Evolutionary conservation across 2,797 vertebrate species (phyloP).

Genomic region (Vespertilio murinus): DNA sequence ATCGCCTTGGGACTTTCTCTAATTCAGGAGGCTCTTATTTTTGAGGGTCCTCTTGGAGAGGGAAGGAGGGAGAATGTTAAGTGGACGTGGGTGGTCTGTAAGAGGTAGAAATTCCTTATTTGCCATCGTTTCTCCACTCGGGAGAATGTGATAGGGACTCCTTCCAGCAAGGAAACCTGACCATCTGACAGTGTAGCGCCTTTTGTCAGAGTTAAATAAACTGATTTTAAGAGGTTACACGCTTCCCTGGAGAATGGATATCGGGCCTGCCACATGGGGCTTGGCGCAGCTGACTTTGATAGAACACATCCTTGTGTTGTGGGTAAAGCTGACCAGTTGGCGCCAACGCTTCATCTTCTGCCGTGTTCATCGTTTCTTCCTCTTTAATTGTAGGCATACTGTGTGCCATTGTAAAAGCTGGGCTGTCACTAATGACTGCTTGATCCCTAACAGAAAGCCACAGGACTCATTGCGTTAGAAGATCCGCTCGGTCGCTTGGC

Average conservation of each 20-base stretch:
- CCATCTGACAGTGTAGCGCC: slow-evolving; percentile 32
- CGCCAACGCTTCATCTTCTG: not conserved
- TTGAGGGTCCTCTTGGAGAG: not conserved
- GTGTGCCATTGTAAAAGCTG: not conserved
- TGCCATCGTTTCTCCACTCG: not conserved
- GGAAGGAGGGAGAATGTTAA: not conserved
- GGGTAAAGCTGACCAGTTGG: slow-evolving; percentile 14
- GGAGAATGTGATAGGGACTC: not conserved
- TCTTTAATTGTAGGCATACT: not conserved
- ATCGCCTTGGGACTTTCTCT: not conserved
- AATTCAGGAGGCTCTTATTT: not conserved
- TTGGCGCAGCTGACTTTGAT: not conserved
- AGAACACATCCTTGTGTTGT: not conserved
- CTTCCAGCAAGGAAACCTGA: not conserved
- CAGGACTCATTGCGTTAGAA: slow-evolving; percentile 39
- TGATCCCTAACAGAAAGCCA: not conserved
- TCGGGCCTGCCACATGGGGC: not conserved
- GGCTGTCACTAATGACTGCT: slow-evolving; percentile 4
- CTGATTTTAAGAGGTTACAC: not conserved
- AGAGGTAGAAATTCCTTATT: not conserved
- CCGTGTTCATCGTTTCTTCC: not conserved
- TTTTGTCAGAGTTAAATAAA: slow-evolving; percentile 39
- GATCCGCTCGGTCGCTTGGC: slow-evolving; percentile 8
- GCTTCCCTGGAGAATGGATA: slow-evolving; percentile 17
- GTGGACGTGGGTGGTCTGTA: not conserved